These are phyloP conservation scores for Phenganax marumi DNA, from an alignment of 92 coral and sea anemone species.

Conservation along the genomic window DNA sequence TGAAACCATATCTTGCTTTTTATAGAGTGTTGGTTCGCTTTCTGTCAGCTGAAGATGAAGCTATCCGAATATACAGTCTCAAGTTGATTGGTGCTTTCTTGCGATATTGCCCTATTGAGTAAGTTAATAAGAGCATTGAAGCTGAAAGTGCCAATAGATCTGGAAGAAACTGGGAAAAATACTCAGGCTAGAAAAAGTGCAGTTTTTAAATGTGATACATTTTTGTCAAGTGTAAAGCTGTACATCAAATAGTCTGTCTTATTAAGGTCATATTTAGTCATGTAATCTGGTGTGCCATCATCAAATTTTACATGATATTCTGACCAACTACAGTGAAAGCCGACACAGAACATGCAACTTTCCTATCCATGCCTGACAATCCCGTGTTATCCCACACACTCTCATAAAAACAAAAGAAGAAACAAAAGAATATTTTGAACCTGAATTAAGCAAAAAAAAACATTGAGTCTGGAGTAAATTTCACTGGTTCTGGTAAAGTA, in stretches of 20 bases:
- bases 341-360: too few relatives aligned
- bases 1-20: not conserved
- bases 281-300: not conserved
- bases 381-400: too few relatives aligned
- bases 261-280: not conserved
- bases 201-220: not conserved
- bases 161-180: too few relatives aligned
- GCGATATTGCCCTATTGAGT: constrained; percentile 78
- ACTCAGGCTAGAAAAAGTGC: not conserved
- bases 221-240: not conserved
- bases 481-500: too few relatives aligned
- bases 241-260: too few relatives aligned
- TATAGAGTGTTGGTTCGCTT: constrained; percentile 75
- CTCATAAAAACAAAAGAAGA: too few relatives aligned
- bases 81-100: constrained; percentile 91
- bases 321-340: not conserved
- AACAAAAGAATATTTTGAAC: too few relatives aligned
- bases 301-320: not conserved
- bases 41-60: constrained; percentile 80
- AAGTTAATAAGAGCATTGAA: constrained; percentile 14
- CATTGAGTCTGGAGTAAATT: too few relatives aligned
- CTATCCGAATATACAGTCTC: constrained; percentile 83
- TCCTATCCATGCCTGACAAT: too few relatives aligned
- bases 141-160: not conserved
- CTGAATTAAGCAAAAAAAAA: too few relatives aligned